Conservation (phyloP, 2,888 invertebrate species). For the Platycnemis pennipes region DNA sequence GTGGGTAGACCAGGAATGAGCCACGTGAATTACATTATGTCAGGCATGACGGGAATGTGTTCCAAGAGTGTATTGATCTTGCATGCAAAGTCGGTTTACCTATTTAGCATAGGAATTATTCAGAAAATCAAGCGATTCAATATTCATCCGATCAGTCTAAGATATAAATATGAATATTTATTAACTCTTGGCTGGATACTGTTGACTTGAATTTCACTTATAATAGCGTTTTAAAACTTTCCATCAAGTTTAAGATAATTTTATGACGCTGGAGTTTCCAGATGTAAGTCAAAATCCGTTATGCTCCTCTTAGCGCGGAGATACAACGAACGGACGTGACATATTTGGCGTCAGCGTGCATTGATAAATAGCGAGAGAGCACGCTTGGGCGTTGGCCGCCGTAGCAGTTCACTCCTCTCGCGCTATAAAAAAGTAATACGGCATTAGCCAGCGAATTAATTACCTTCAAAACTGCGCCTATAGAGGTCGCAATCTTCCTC, state of each 20-base stretch:
- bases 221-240: too few species aligned
- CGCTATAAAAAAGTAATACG: not conserved
- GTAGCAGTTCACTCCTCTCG: not conserved
- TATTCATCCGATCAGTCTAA: too few species aligned
- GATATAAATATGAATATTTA: too few species aligned
- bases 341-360: not conserved
- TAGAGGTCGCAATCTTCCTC: not conserved
- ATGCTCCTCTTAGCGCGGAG: not conserved
- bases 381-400: conserved; percentile 28
- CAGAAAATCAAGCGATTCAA: too few species aligned
- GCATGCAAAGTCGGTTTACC: too few species aligned
- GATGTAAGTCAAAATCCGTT: not conserved
- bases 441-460: conserved; percentile 15
- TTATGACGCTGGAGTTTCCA: not conserved
- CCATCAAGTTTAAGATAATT: not conserved
- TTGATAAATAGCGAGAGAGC: not conserved
- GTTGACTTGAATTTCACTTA: too few species aligned
- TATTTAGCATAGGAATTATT: too few species aligned
- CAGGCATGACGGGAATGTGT: too few species aligned
- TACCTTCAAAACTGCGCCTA: not conserved
- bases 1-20: too few species aligned
- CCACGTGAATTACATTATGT: too few species aligned
- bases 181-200: too few species aligned
- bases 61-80: too few species aligned
- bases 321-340: not conserved